phyloP scores from a whole-genome alignment of 2,113 vertebrate species.

The Saguinus imperator region DNA sequence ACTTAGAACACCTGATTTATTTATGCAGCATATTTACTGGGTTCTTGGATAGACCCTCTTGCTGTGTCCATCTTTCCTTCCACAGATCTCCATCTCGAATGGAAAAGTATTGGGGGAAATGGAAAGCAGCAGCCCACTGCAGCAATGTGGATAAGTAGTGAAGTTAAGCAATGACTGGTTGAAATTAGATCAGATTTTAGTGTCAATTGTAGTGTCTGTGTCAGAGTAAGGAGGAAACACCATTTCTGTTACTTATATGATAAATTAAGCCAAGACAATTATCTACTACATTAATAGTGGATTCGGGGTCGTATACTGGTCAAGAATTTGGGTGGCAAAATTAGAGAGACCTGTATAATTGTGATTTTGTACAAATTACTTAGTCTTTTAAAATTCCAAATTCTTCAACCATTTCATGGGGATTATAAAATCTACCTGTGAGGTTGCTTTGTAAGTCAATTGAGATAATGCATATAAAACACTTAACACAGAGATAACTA shows the following conservation, averaged over 20 bases:
- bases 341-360: neutral
- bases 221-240: neutral
- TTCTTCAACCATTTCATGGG: slow-evolving; percentile 23
- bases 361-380: slow-evolving; percentile 27
- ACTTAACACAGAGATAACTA: neutral
- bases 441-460: neutral
- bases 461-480: neutral
- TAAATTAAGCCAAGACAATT: neutral
- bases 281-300: neutral
- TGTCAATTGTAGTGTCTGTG: neutral
- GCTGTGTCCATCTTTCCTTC: neutral
- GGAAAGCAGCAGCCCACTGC: neutral
- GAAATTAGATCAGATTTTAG: neutral
- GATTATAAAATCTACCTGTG: slow-evolving; percentile 8
- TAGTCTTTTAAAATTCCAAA: neutral
- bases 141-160: neutral
- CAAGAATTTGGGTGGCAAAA: slow-evolving; percentile 4
- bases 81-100: neutral
- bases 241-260: neutral
- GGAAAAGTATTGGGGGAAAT: neutral
- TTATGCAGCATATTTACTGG: neutral
- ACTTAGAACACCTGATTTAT: neutral
- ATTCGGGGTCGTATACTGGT: neutral
- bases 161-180: neutral
- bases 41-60: neutral